These are phyloP conservation scores for Spheniscus mendiculus DNA, from an alignment of 2,113 vertebrate genomes.

Conservation along the genomic window DNA sequence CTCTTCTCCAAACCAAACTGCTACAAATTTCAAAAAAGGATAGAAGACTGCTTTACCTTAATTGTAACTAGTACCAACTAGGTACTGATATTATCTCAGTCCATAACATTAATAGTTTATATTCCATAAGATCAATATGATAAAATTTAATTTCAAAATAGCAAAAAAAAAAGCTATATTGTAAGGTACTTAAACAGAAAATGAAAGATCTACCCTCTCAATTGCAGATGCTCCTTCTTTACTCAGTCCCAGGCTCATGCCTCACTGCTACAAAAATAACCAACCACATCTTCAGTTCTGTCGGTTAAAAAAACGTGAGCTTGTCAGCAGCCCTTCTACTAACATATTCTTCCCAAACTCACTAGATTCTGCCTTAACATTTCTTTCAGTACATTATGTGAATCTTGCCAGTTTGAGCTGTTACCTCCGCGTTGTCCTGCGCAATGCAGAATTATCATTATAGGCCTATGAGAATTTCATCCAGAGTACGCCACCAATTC, in stretches of 20 bases:
- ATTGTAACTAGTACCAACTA: neutral
- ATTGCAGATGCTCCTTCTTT: neutral
- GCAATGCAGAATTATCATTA: neutral
- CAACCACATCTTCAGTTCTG: neutral
- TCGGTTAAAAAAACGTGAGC: neutral
- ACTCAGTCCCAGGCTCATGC: neutral
- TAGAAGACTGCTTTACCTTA: neutral
- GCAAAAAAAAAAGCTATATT: neutral
- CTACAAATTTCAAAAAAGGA: neutral
- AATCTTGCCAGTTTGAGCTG: neutral
- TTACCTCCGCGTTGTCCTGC: rapidly evolving
- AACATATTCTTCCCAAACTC: neutral
- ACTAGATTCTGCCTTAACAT: neutral
- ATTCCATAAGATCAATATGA: neutral
- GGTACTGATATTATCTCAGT: neutral
- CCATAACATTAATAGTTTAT: neutral
- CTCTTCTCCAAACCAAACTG: neutral
- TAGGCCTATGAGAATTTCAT: neutral
- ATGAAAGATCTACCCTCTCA: neutral
- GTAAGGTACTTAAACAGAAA: neutral
- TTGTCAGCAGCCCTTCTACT: neutral
- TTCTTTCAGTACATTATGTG: neutral
- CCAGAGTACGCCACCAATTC: neutral
- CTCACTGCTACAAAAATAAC: neutral
- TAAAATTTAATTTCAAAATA: neutral